Base-by-base conservation (phyloP, 2,888 invertebrate genomes). In the Trachelus stipa region DNA sequence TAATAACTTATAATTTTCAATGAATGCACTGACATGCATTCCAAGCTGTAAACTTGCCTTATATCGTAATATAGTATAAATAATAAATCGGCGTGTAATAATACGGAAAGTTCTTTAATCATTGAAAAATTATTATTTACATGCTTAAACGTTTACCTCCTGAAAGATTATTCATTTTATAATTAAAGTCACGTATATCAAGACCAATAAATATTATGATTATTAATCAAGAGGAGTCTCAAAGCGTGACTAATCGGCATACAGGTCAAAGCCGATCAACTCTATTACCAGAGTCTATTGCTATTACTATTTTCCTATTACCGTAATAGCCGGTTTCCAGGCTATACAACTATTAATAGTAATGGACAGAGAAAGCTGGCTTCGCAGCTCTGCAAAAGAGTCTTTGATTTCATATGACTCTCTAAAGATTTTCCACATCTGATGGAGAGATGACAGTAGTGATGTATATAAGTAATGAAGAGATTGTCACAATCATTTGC, bases 301-400 rank as follows among this genome's bases (percentile, higher is more conserved):
- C 74, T n/a, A 74, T 34, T 74, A 76, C 76, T 73, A 76, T 77
- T 85, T 86, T 85, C 82, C 83, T 84, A 84, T 87, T 86, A 85
- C 77, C 81, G 81, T 85, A 86, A 85, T 85, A 86, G 82, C 80
- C 73, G 56, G 80, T 85, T 82, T 83, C 83, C 81, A 83, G 77
- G 79, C 78, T 77, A 81, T 75, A 40, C 73, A 69, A 80, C 86
- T 87, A 87, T 87, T 85, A 87, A 87, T 87, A 87, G 85, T 80
- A 34, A 83, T 82, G 79, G 79, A 79, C 83, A 84, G 83, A 83
- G 84, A 87, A 87, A 87, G 84, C 84, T 73, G 15, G 35, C 56
- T 78, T 82, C n/a, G 68, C 73, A 68, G 77, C 69, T 56, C 79
- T 74, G 30, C 34, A 74, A 74, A 35, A 35, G 34, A 23, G 74